Evolutionary conservation across 2,797 vertebrate species (phyloP), one percentile per base, ranked within the genome.

Genomic region (Martes flavigula): DNA sequence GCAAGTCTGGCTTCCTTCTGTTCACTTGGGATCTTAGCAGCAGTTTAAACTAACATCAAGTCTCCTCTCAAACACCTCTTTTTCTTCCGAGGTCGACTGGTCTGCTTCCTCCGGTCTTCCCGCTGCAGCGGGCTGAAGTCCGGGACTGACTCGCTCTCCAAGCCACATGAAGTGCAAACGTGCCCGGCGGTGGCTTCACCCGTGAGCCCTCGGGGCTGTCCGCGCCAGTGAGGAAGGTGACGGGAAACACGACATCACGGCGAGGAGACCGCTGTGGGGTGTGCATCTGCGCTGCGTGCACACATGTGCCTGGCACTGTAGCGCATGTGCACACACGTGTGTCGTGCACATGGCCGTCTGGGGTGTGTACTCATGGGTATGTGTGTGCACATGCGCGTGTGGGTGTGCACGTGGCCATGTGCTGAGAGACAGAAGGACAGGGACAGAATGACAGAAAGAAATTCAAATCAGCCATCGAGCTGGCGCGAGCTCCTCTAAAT

Each of bases 101-200:
- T 25, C 17, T 32, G 3, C n/a, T 23, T 32, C 27, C 18, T 77
- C 58, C 62, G 4, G 14, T 7, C 82, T 40, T 13, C 25, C 25
- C 0, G 13, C 9, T 5, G 9, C 25, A 30, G 27, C 58, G 2
- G n/a, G 18, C 6, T 7, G 20, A 64, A 7, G 15, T 54, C 30
- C 54, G 17, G 38, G 68, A 51, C 20, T 3, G 6, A 4, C 5
- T n/a, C 35, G 12, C n/a, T 40, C 7, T 3, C 38, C 5, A 5
- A 51, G 56, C 43, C 68, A 18, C 32, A 3, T 2, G 1, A 7
- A 21, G 51, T 0, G 5, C 13, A 1, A 3, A 17, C 15, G 6
- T 4, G 5, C 5, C 7, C 8, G 13, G 27, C 56, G 8, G 43
- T 7, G 25, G 40, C 30, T 6, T 51, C 75, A 32, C 17, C 1